phyloP scores from a whole-genome alignment of 2,797 vertebrate genomes.

The Argyrosomus regius region DNA sequence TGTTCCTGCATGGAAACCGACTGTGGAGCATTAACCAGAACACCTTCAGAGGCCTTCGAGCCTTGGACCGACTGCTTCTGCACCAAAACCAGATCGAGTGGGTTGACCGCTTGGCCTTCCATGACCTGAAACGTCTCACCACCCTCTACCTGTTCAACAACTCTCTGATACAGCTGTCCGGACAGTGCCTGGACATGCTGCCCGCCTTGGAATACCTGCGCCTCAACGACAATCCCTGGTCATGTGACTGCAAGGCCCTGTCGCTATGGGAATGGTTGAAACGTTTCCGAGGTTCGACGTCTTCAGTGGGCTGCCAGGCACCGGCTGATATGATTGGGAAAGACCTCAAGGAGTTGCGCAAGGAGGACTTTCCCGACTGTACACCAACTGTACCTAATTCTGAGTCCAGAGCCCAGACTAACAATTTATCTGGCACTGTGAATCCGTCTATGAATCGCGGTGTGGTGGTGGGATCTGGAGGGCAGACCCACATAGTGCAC shows the following conservation, averaged over 20 bases:
- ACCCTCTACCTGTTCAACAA: slow-evolving; percentile 98
- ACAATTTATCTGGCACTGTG: slow-evolving; percentile 89
- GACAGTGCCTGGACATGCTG: slow-evolving; percentile 92
- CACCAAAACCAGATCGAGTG: slow-evolving; percentile 97
- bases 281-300: slow-evolving; percentile 94
- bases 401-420: slow-evolving; percentile 94
- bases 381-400: slow-evolving; percentile 83
- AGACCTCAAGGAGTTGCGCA: slow-evolving; percentile 92
- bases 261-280: slow-evolving; percentile 98
- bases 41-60: slow-evolving; percentile 94
- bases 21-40: slow-evolving; percentile 96
- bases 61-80: slow-evolving; percentile 94
- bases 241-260: slow-evolving; percentile 93
- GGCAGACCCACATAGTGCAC: slow-evolving; percentile 82
- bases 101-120: slow-evolving; percentile 94
- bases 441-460: slow-evolving; percentile 84
- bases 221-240: slow-evolving; percentile 97
- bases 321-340: slow-evolving; percentile 87
- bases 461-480: slow-evolving; percentile 76
- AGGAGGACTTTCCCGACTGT: slow-evolving; percentile 94
- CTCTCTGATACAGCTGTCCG: slow-evolving; percentile 92
- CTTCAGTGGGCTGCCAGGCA: slow-evolving; percentile 88
- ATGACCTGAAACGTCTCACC: slow-evolving; percentile 94
- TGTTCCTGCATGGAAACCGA: slow-evolving; percentile 98
- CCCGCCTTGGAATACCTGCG: slow-evolving; percentile 95